Base-by-base conservation (phyloP, 2,888 invertebrate genomes). In the Polydesmus complanatus region DNA sequence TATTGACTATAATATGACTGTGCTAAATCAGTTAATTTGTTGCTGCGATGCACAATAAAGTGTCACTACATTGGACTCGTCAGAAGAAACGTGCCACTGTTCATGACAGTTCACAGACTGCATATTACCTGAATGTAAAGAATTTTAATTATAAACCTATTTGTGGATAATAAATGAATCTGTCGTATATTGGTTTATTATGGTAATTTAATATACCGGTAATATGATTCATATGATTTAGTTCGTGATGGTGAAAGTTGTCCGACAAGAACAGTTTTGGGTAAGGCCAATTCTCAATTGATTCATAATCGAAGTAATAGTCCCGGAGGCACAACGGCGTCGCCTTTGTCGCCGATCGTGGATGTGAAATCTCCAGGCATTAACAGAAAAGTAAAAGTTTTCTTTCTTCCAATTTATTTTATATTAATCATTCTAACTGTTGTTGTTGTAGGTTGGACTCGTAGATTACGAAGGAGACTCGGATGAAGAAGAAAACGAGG, bases 381-480 rank as follows among this genome's bases (percentile, higher is more conserved):
- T 64, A 77, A 77, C 66, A 63, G 65, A 63, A 67, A 70, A 68
- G 70, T 70, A 66, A 66, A 67, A 21, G 47, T 62, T 27, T 51
- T 62, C 65, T 62, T 57, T 60, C 62, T 60, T 60, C 60, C 55
- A 14, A 8, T 37, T 5, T 37, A 37, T 37, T 37, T n/a, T n/a
- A n/a, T 37, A 37, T 14, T 8, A 37, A 37, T 5, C 37, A 37
- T 37, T n/a, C n/a, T 14, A 37, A 37, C 14, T 37, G 5, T 37
- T 37, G 5, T 37, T 37, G 14, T 37, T 37, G 5, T 37, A 89
- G 89, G 72, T 75, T 61, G 90, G 92, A 68, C 80, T 96, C 71
- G 96, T 96, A 65, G 96, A 96, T 76, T 96, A 96, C 72, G 95
- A 96, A 73, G 95, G 91, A 61, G 95, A 96, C 76, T 95, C 94